phyloP scores from a whole-genome alignment of 2,888 invertebrate species.

The Drosophila peninsularis region DNA sequence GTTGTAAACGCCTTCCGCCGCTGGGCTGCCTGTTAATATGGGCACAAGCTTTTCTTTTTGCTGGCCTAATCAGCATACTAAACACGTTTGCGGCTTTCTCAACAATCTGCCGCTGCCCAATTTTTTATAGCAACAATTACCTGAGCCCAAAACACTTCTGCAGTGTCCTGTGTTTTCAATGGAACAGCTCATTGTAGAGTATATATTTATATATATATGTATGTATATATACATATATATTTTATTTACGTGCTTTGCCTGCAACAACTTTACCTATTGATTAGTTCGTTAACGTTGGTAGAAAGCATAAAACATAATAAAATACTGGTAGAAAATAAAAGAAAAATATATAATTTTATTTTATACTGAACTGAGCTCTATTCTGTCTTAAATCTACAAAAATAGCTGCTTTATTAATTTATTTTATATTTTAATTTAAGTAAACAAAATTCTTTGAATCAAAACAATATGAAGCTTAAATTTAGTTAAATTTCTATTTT shows the following conservation, averaged over 20 bases:
- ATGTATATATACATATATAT: too few relatives aligned
- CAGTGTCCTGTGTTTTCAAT: slow-evolving; percentile 32
- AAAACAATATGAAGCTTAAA: background rate
- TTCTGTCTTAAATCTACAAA: background rate
- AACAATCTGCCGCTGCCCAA: slow-evolving; percentile 27
- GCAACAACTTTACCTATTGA: slow-evolving; percentile 43
- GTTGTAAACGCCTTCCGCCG: slow-evolving; percentile 21
- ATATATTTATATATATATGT: slow-evolving; percentile 11
- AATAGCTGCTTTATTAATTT: background rate
- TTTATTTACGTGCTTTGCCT: slow-evolving; percentile 15
- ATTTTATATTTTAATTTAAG: background rate
- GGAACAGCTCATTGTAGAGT: slow-evolving; percentile 22
- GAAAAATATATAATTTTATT: background rate
- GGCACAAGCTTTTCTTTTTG: slow-evolving; percentile 8
- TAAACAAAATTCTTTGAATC: too few relatives aligned
- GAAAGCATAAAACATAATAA: background rate
- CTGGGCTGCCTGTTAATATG: slow-evolving; percentile 4
- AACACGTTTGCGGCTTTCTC: slow-evolving; percentile 59
- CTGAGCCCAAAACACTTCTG: slow-evolving; percentile 26
- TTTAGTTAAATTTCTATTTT: background rate
- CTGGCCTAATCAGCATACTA: slow-evolving; percentile 57
- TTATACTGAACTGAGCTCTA: background rate
- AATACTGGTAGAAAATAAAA: background rate
- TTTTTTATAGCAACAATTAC: slow-evolving; percentile 43
- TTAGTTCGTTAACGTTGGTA: slow-evolving; percentile 38